Base-by-base conservation (phyloP, 2,113 vertebrate species). In the Orycteropus afer region DNA sequence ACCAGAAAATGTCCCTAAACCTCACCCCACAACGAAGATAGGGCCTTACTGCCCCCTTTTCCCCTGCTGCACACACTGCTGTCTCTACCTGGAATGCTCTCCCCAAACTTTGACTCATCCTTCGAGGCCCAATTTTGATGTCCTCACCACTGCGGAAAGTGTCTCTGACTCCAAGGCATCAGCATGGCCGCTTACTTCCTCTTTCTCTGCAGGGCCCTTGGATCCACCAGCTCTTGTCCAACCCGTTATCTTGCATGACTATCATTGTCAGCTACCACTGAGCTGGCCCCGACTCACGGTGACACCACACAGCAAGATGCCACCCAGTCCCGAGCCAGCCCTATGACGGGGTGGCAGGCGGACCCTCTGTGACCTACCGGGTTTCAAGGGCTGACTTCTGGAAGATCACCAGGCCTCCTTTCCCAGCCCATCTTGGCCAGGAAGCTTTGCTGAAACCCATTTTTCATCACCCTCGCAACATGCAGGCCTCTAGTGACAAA, bases 61-160 rank as follows among this genome's bases (percentile, higher is more conserved):
- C 1, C 1, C 0, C 20, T 71, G 34, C 69, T n/a, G 53, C 25
- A 10, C 0, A 7, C 20, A 7, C 14, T 55, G 47, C 32, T 8
- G 25, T n/a, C 78, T 27, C 49, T 49, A 67, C 37, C 65, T 42
- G 45, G 76, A 51, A 79, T 12, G 61, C 90, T 81, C 59, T 82
- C 74, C 82, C 65, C 40, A 69, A 59, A 65, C 79, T 45, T 29
- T 34, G 29, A 51, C 37, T 63, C 22, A 7, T 40, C 37, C 81
- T 53, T 47, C 45, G 55, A 71, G 34, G 45, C 49, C 71, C 45
- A 51, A 34, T 14, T 74, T 51, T 2, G 6, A 18, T 1, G 10
- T 18, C 10, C 1, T 49, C 78, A 47, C 45, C 57, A 63, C 42
- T 6, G 7, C 5, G 51, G 89, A 79, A 87, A 93, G 83, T 49